These are phyloP conservation scores for Hemichromis elongatus DNA, from an alignment of 2,113 vertebrate species.

Conservation along the genomic window DNA sequence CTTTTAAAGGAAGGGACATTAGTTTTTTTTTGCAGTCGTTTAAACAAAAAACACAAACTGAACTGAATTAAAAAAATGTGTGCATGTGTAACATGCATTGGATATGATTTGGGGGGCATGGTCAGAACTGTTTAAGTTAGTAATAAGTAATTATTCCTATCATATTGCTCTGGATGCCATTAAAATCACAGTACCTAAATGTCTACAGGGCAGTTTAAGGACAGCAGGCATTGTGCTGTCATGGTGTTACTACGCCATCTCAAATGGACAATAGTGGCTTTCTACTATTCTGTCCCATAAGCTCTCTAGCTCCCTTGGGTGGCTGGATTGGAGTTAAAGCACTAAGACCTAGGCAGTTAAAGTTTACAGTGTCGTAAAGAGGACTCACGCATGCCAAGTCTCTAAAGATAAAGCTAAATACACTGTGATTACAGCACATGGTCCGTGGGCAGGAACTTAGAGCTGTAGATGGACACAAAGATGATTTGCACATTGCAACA, in stretches of 20 bases:
- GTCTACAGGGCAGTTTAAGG: neutral
- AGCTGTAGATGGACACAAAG: neutral
- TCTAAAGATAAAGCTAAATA: slow-evolving; percentile 71
- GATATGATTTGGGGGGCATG: neutral
- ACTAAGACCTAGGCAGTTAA: slow-evolving; percentile 67
- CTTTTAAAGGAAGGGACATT: neutral
- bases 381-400: slow-evolving; percentile 54
- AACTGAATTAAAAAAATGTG: neutral
- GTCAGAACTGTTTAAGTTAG: neutral
- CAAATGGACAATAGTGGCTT: slow-evolving; percentile 46
- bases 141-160: neutral
- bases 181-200: neutral
- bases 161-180: neutral
- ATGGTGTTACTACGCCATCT: neutral
- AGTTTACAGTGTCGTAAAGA: slow-evolving; percentile 72
- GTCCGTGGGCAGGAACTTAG: slow-evolving; percentile 51
- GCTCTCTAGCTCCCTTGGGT: slow-evolving; percentile 59
- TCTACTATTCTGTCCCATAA: slow-evolving; percentile 61
- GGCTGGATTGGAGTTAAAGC: slow-evolving; percentile 56
- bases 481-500: slow-evolving; percentile 35
- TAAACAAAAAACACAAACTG: neutral
- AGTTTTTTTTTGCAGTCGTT: neutral
- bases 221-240: slow-evolving; percentile 2
- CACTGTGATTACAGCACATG: slow-evolving; percentile 66
- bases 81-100: neutral